phyloP scores from a whole-genome alignment of 2,113 vertebrate species.

The Centropus unirufus region DNA sequence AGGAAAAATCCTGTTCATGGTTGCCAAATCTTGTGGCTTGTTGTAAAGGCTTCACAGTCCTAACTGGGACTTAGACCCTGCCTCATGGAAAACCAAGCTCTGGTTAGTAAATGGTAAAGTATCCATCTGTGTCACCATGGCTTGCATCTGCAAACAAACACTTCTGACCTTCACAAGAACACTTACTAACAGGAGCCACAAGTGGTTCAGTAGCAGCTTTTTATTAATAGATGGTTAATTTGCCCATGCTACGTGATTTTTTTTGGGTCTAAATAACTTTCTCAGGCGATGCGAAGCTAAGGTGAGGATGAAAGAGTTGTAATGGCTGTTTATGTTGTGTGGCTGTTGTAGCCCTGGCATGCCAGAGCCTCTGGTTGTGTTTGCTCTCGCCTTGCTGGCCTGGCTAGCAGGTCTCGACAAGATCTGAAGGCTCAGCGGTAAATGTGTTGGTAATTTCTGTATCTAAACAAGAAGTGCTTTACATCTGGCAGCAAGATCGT shows the following conservation, averaged over 20 bases:
- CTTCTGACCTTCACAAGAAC: neutral
- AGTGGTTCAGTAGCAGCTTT: neutral
- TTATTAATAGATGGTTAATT: neutral
- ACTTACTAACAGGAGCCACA: neutral
- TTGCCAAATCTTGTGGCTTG: constrained; percentile 14
- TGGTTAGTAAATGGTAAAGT: neutral
- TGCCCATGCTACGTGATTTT: neutral
- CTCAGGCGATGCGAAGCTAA: neutral
- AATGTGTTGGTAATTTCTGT: constrained; percentile 1
- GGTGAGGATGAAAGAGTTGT: neutral
- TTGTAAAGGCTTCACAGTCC: neutral
- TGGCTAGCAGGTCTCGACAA: neutral
- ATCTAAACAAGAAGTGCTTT: constrained; percentile 3
- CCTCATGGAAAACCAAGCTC: neutral
- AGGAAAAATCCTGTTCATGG: neutral
- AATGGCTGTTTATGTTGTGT: neutral
- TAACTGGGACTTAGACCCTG: neutral
- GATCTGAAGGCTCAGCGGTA: neutral
- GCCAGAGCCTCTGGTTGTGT: neutral
- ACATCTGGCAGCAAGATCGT: neutral
- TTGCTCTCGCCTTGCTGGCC: neutral
- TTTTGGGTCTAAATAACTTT: neutral
- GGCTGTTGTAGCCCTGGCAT: neutral
- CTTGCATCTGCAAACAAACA: neutral
- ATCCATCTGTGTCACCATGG: neutral